Percentiles rank a stretch among this genome's conserved stretches.
These are phyloP conservation scores for Crioceris asparagi DNA, from an alignment of 2,888 invertebrate genomes.

Conservation along the genomic window DNA sequence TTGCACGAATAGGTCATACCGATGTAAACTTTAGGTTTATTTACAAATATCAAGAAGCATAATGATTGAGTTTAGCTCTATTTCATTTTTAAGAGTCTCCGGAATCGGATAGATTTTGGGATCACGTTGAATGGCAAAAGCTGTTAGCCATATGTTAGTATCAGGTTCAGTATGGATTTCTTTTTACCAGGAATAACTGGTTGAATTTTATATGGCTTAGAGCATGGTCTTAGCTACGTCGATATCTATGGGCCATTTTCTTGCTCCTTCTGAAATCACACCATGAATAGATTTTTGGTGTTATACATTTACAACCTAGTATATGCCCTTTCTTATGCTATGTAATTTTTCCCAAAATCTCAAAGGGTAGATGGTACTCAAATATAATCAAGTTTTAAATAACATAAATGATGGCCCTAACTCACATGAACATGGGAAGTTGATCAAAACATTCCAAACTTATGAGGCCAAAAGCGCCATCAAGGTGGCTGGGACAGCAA, in stretches of 20 bases:
- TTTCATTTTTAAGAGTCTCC: slow-evolving; percentile 42
- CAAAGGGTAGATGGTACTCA: no score
- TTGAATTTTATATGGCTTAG: slow-evolving; percentile 44
- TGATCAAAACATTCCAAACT: no score
- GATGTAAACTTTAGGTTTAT: slow-evolving; percentile 36
- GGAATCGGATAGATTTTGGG: slow-evolving; percentile 46
- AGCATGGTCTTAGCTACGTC: slow-evolving; percentile 44
- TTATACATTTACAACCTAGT: no score
- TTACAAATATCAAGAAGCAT: slow-evolving; percentile 44
- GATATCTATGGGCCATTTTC: slow-evolving; percentile 47
- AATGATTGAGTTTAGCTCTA: slow-evolving; percentile 40
- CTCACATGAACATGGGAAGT: no score
- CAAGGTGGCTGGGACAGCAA: no score
- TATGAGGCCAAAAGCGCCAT: no score
- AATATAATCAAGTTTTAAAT: no score
- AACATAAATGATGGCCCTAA: no score
- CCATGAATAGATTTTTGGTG: no score
- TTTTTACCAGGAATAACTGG: slow-evolving; percentile 35
- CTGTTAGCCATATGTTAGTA: slow-evolving; percentile 39
- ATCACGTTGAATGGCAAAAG: slow-evolving; percentile 45
- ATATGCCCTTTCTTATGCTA: no score
- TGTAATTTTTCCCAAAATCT: no score
- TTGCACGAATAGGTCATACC: slow-evolving; percentile 17
- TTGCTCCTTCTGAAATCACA: slow-evolving; percentile 45
- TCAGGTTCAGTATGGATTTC: slow-evolving; percentile 36